Conservation (phyloP, 2,888 invertebrate species). For the Catocala sponsa region DNA sequence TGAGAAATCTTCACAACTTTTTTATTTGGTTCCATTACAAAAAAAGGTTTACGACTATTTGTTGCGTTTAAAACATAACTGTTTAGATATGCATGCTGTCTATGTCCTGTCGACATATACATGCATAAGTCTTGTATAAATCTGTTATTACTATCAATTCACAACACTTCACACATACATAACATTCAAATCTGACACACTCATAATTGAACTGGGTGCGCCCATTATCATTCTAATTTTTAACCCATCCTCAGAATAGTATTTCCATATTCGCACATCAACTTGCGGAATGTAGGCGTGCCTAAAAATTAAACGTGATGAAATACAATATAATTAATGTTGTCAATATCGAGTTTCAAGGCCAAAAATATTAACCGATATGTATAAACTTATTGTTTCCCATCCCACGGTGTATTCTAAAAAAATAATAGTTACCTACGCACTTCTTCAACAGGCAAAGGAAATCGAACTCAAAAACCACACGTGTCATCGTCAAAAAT, state of each 20-base stretch:
- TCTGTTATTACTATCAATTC: too few species aligned
- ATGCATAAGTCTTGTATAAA: too few species aligned
- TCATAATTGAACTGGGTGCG: neutral
- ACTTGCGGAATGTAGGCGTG: constrained; percentile 3
- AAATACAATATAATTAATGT: constrained; percentile 35
- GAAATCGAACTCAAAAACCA: constrained; percentile 18
- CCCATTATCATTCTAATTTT: neutral
- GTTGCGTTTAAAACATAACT: too few species aligned
- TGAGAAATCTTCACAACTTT: too few species aligned
- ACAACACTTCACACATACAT: too few species aligned
- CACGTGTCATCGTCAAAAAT: constrained; percentile 45
- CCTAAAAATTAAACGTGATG: constrained; percentile 17
- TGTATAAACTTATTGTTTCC: constrained; percentile 42
- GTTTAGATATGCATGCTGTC: too few species aligned
- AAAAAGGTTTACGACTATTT: too few species aligned
- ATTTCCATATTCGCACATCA: neutral
- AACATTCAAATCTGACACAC: too few species aligned
- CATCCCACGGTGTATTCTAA: constrained; percentile 37
- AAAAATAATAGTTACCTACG: constrained; percentile 29
- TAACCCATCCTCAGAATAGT: neutral
- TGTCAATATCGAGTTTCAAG: constrained; percentile 40
- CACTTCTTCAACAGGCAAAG: constrained; percentile 16
- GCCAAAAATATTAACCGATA: constrained; percentile 29
- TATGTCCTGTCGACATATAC: too few species aligned
- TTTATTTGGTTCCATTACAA: too few species aligned